Evolutionary conservation across 1,140 invertebrate genomes (phyloP).

Genomic region (Drosophila pseudoobscura): DNA sequence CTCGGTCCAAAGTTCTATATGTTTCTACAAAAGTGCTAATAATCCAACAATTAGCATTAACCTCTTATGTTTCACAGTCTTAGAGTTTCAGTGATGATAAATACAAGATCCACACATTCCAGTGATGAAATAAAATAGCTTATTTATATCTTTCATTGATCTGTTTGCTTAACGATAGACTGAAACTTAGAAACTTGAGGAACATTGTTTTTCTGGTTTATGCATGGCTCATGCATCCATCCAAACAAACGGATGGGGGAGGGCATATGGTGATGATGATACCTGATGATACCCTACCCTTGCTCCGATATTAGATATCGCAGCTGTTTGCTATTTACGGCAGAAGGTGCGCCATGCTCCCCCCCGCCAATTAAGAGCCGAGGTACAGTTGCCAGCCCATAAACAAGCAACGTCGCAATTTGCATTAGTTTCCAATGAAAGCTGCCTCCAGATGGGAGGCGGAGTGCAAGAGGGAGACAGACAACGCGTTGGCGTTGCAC

Average conservation of each 20-base stretch:
- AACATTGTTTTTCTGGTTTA: too few species aligned
- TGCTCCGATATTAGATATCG: constrained; percentile 40
- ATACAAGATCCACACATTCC: too few species aligned
- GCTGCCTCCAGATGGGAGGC: constrained; percentile 13
- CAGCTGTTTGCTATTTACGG: constrained; percentile 67
- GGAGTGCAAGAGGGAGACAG: too few species aligned
- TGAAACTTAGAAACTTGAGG: not conserved
- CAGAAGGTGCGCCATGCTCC: constrained; percentile 38
- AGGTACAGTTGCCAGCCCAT: constrained; percentile 59
- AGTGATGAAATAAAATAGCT: too few species aligned
- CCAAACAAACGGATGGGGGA: too few species aligned
- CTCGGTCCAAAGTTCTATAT: constrained; percentile 12
- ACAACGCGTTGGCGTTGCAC: constrained; percentile 21
- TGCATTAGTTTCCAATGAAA: constrained; percentile 58
- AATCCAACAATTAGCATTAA: constrained; percentile 24
- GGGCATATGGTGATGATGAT: too few species aligned
- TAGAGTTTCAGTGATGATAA: constrained; percentile 1
- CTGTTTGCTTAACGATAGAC: constrained; percentile 1
- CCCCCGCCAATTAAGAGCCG: constrained; percentile 49
- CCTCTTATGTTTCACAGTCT: constrained; percentile 15
- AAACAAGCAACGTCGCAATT: constrained; percentile 69
- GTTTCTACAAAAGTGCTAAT: constrained; percentile 14
- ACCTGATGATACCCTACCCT: too few species aligned
- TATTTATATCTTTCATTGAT: not conserved
- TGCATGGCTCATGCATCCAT: not conserved